Percentiles rank a stretch among this genome's conserved stretches.
These are phyloP conservation scores for Hermaeophaga mercurialis DNA, from an alignment of 2,888 invertebrate genomes.

Conservation along the genomic window DNA sequence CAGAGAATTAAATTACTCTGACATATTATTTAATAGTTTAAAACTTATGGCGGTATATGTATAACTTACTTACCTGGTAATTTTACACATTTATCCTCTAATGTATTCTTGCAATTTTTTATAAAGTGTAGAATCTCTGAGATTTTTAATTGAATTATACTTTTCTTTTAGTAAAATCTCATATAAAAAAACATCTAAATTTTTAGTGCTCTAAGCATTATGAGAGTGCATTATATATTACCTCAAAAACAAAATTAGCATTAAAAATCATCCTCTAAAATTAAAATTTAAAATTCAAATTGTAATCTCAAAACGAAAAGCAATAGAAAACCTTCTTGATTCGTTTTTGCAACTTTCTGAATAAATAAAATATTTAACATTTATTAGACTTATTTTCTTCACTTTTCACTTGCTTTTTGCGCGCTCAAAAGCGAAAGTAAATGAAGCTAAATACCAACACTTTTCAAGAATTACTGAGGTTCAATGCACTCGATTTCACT, in stretches of 20 bases:
- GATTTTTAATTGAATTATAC: no score
- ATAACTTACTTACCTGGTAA: no score
- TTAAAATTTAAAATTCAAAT: constrained; percentile 18
- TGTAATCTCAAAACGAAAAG: constrained; percentile 11
- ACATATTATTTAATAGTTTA: no score
- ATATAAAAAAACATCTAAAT: no score
- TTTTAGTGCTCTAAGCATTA: no score
- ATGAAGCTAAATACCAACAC: constrained; percentile 20
- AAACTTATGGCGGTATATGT: no score
- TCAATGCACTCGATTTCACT: constrained; percentile 20
- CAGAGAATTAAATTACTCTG: no score
- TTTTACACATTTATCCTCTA: no score
- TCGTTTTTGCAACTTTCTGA: constrained; percentile 19
- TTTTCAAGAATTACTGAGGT: constrained; percentile 18
- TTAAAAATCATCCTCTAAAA: constrained; percentile 11
- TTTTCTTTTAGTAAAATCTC: no score
- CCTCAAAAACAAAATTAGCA: constrained; percentile 8
- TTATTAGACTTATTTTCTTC: constrained; percentile 19
- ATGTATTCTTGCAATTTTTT: no score
- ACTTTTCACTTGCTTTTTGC: constrained; percentile 6
- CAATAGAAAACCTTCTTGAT: constrained; percentile 1
- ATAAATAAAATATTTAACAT: constrained; percentile 27
- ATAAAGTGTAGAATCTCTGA: no score
- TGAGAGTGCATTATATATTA: neutral
- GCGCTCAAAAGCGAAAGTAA: constrained; percentile 11